These are phyloP conservation scores for Barypeithes pellucidus DNA, from an alignment of 2,888 invertebrate species.

Conservation along the genomic window DNA sequence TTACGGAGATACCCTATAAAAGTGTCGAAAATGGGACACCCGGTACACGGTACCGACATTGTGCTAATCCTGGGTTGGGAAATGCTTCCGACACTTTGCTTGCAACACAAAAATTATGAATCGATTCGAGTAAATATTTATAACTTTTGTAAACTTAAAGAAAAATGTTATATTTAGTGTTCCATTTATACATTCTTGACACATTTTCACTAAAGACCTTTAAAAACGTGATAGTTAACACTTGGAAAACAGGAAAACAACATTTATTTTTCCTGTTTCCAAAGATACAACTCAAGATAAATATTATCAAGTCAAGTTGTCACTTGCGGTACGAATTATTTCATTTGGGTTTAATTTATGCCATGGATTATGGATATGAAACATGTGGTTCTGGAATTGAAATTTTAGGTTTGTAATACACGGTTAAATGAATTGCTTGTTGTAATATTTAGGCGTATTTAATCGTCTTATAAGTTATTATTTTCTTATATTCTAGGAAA, in stretches of 20 bases:
- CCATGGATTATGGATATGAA: neutral
- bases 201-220: neutral
- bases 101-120: neutral
- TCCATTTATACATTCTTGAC: neutral
- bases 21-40: too few relatives aligned
- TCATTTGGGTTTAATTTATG: neutral
- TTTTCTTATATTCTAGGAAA: too few relatives aligned
- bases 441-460: too few relatives aligned
- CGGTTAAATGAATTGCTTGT: too few relatives aligned
- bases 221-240: neutral
- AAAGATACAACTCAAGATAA: neutral
- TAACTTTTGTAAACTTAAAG: neutral
- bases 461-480: too few relatives aligned
- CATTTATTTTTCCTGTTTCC: conserved; percentile 2
- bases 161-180: neutral
- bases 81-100: too few relatives aligned
- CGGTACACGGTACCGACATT: too few relatives aligned
- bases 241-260: neutral
- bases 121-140: neutral
- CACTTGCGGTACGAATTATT: neutral
- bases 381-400: neutral
- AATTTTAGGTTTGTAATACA: neutral
- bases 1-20: too few relatives aligned
- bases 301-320: neutral
- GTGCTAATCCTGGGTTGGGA: neutral